Base-by-base conservation (phyloP, 2,113 vertebrate genomes). In the Oncorhynchus clarkii region DNA sequence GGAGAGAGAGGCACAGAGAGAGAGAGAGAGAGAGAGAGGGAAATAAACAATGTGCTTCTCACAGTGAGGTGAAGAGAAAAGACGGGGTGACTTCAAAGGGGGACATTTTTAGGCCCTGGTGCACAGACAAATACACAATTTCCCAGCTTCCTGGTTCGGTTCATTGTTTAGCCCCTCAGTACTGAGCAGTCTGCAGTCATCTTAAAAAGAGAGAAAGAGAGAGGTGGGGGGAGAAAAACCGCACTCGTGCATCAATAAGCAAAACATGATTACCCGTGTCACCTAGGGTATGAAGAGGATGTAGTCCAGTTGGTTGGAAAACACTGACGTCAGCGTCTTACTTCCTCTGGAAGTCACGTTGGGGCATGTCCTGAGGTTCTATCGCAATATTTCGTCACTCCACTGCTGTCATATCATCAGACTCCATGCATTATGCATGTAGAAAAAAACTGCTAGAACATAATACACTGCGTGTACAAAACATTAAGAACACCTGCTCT, bases 371-470 rank as follows among this genome's bases (percentile, higher is more conserved):
- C 60, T 64, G 20, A 26, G 20, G 60, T 64, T 26, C 22, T 26
- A 72, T 31, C 13, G 3, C 20, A 57, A 73, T 18, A 9, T 71
- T 67, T 39, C 14, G 71, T 71, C 70, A 76, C 71, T 13, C 76
- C 64, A 20, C 24, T 29, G 12, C 54, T 22, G 1, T 39, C 26
- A 20, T n/a, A n/a, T 48, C 54, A 70, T 24, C 39, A 75, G 72
- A 60, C 49, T 48, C 71, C 73, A 74, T 74, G 49, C 62, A 69
- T 26, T 45, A 26, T 54, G 51, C 51, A 54, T 18, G 16, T 13
- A 64, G 66, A 75, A 69, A 66, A 66, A 72, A 75, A 48, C 66
- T 48, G 68, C 70, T 11, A 11, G 18, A 64, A 45, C 39, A 45
- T 45, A 45, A 45, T 45, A 45, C 2, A 45, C 8, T 9, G 8